Conservation (phyloP, 2,888 invertebrate genomes). For the Hydroisotoma schaefferi region DNA sequence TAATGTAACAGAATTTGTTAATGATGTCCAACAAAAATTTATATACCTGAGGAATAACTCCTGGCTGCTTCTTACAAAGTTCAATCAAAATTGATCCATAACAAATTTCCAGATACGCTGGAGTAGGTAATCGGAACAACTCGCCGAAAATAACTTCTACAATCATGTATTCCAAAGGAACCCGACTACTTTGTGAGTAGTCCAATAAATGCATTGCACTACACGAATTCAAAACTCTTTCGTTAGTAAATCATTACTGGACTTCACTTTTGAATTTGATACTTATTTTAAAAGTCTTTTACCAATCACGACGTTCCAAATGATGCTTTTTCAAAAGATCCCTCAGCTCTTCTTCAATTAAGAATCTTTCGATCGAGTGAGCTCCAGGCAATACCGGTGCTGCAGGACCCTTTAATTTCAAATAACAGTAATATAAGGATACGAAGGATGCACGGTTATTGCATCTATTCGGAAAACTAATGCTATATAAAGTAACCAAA, state of each 20-base stretch:
- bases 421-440: too few species aligned
- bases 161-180: conserved; percentile 96
- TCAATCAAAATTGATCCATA: conserved; percentile 95
- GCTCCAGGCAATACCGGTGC: conserved; percentile 74
- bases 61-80: conserved; percentile 92
- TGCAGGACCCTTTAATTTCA: conserved; percentile 64
- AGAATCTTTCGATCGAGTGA: conserved; percentile 93
- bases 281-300: conserved; percentile 26
- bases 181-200: conserved; percentile 88
- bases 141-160: conserved; percentile 96
- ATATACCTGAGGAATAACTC: conserved; percentile 85
- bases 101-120: conserved; percentile 83
- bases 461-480: too few species aligned
- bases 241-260: background rate
- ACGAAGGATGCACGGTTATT: too few species aligned
- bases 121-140: conserved; percentile 84
- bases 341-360: conserved; percentile 95
- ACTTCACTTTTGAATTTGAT: background rate
- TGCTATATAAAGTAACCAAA: too few species aligned
- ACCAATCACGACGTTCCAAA: conserved; percentile 89
- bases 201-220: conserved; percentile 84
- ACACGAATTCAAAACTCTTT: conserved; percentile 32
- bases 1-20: background rate
- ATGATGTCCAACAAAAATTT: background rate
- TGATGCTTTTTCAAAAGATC: conserved; percentile 86